phyloP scores from a whole-genome alignment of 1,140 invertebrate species.

The Anastrepha ludens region DNA sequence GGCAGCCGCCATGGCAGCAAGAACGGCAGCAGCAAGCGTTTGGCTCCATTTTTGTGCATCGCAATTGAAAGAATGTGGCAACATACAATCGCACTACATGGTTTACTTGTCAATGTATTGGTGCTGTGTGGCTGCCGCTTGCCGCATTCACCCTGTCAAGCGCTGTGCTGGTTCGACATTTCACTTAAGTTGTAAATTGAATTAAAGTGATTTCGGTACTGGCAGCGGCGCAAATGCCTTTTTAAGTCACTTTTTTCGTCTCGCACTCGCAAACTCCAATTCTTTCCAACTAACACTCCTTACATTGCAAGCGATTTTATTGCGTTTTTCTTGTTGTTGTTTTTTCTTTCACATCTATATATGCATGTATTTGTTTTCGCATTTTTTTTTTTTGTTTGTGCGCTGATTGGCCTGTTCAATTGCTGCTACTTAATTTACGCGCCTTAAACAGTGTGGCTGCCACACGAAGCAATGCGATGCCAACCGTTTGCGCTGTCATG shows the following conservation, averaged over 20 bases:
- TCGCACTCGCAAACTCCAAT: not conserved
- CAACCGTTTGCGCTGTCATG: constrained; percentile 27
- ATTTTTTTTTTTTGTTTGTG: not conserved
- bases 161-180: constrained; percentile 56
- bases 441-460: constrained; percentile 47
- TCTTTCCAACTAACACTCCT: constrained; percentile 4
- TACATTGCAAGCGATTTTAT: not conserved
- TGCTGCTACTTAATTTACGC: constrained; percentile 52
- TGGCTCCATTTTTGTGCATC: constrained; percentile 12
- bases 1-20: not conserved
- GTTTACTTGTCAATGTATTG: constrained; percentile 1
- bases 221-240: constrained; percentile 28
- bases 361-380: not conserved
- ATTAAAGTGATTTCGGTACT: constrained; percentile 69
- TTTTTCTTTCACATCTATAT: not conserved
- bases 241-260: not conserved
- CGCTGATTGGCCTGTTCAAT: not conserved
- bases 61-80: not conserved
- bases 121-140: not conserved
- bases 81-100: not conserved
- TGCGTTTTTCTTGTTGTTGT: not conserved
- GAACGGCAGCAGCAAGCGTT: no score
- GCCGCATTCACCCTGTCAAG: constrained; percentile 49
- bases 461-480: constrained; percentile 30
- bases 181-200: constrained; percentile 70